Conservation (phyloP, 2,888 invertebrate species). For the Ectemnius continuus region DNA sequence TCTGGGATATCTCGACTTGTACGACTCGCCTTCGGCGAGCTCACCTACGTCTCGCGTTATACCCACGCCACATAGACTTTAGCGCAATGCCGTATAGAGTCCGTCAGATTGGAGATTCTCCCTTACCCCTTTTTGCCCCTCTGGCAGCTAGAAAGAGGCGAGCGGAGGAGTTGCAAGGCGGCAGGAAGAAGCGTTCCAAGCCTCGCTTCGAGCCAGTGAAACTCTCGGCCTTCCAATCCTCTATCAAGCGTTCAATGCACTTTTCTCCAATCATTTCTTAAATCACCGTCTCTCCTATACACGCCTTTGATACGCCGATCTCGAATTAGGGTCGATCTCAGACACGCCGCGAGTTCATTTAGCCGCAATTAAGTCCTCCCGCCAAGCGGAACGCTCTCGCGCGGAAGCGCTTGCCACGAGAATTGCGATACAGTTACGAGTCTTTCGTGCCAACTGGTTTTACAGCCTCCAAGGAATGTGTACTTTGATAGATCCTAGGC, state of each 20-base stretch:
- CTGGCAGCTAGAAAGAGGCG: not conserved
- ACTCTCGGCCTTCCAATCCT: not conserved
- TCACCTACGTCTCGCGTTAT: not conserved
- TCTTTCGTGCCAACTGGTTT: not conserved
- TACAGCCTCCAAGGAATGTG: not conserved
- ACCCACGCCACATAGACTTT: not conserved
- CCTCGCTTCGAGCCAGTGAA: not conserved
- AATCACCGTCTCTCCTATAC: not conserved
- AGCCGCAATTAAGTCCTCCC: constrained; percentile 10
- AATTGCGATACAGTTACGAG: not conserved
- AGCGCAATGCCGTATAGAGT: not conserved
- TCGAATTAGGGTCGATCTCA: constrained; percentile 3
- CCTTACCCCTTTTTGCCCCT: too few species aligned
- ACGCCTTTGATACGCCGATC: not conserved
- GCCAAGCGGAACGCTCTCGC: constrained; percentile 11
- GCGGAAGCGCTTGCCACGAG: not conserved
- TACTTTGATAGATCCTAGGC: not conserved
- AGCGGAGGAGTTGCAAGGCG: not conserved
- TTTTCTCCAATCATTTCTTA: not conserved
- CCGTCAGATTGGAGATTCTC: constrained; percentile 3
- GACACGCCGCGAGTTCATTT: constrained; percentile 6
- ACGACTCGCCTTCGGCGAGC: not conserved
- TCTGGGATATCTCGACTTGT: not conserved
- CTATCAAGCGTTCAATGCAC: not conserved
- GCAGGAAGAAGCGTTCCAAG: not conserved